phyloP scores from a whole-genome alignment of 2,113 vertebrate species.

The Neogobius melanostomus region DNA sequence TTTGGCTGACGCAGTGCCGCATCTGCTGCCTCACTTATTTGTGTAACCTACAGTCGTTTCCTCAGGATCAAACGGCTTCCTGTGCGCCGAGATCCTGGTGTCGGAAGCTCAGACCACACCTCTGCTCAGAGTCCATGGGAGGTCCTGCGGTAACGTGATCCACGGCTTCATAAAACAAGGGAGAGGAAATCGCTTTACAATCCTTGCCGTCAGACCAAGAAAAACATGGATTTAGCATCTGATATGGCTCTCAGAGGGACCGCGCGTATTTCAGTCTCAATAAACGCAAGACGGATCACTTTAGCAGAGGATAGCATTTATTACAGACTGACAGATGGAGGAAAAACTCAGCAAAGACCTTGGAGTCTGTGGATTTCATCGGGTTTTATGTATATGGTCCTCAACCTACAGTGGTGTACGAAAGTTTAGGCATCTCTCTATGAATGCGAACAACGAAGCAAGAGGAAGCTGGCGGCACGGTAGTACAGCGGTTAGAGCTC shows the following conservation, averaged over 20 bases:
- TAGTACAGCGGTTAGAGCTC: no score
- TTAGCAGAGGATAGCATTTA: neutral
- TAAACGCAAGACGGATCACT: neutral
- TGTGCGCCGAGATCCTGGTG: constrained; percentile 1
- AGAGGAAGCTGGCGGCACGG: no score
- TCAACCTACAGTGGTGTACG: no score
- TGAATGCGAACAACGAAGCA: no score
- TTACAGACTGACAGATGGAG: no score
- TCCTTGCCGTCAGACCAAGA: neutral
- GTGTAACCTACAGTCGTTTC: constrained; percentile 23
- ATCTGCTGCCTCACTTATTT: constrained; percentile 16
- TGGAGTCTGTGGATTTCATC: no score
- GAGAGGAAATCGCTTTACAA: neutral
- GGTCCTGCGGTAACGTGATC: neutral
- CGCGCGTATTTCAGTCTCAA: neutral
- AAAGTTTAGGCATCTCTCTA: no score
- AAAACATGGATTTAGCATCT: neutral
- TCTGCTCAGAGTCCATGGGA: constrained; percentile 33
- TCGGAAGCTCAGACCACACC: constrained; percentile 26
- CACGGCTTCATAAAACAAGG: neutral
- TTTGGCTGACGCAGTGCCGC: neutral
- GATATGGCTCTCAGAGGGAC: neutral
- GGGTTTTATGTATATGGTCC: no score
- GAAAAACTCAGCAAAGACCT: no score
- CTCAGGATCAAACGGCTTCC: constrained; percentile 14